phyloP scores from a whole-genome alignment of 2,888 invertebrate species.

The Stictocephala bisonia region DNA sequence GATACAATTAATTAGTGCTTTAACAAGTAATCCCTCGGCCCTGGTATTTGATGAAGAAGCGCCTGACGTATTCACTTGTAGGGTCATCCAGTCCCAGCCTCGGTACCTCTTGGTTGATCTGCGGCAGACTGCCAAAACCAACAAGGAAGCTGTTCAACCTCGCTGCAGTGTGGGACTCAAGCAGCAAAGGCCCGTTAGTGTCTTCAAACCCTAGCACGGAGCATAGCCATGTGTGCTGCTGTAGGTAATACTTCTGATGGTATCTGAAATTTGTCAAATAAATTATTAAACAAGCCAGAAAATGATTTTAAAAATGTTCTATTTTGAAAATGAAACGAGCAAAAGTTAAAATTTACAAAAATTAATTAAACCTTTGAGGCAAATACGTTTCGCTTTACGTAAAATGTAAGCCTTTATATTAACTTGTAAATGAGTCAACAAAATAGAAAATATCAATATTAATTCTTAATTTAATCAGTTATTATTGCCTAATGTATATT shows the following conservation, averaged over 20 bases:
- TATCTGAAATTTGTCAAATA: conserved; percentile 73
- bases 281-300: conserved; percentile 2
- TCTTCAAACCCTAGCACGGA: conserved; percentile 74
- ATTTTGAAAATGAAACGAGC: too few species aligned
- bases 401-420: too few species aligned
- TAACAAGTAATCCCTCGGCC: conserved; percentile 83
- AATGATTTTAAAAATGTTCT: too few species aligned
- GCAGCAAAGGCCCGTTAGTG: conserved; percentile 72
- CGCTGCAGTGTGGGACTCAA: conserved; percentile 83
- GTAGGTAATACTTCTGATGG: conserved; percentile 95
- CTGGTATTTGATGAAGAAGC: conserved; percentile 77
- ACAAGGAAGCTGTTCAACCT: conserved; percentile 90
- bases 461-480: too few species aligned
- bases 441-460: too few species aligned
- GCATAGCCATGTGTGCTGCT: conserved; percentile 82
- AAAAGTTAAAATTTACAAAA: too few species aligned
- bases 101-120: conserved; percentile 79
- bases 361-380: too few species aligned
- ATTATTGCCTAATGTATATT: too few species aligned
- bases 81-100: conserved; percentile 77
- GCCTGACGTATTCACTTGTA: conserved; percentile 78
- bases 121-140: conserved; percentile 72
- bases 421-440: too few species aligned
- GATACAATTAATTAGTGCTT: too few species aligned
- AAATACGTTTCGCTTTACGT: too few species aligned